Evolutionary conservation across 2,888 invertebrate species (phyloP), one percentile per base, ranked within the genome.

Genomic region (Philaethria dido): DNA sequence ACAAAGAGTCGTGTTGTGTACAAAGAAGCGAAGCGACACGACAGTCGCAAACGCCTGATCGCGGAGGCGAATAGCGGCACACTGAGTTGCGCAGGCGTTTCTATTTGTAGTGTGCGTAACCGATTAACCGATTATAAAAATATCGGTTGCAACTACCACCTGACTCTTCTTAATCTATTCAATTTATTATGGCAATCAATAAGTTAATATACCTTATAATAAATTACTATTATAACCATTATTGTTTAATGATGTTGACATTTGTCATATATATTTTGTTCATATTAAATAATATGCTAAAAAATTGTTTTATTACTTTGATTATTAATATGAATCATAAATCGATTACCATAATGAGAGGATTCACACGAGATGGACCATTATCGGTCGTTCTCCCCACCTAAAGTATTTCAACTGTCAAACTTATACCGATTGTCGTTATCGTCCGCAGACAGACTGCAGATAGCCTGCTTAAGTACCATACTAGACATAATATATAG

Each of bases 301-400:
- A 20, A 14, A 57, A n/a, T 22, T 3, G 3, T 6, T 39, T n/a
- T n/a, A 36, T 9, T 42, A n/a, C 42, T 57, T 42, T 16, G 4
- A 22, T 57, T 22, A 39, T n/a, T 42, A 42, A 22, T 5, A 13
- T 42, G 16, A 18, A 14, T 54, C 18, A 54, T n/a, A n/a, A n/a
- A 36, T 54, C 18, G 6, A 55, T 55, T 55, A n/a, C 20, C 18
- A 55, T 25, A n/a, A 39, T 22, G 9, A 42, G 22, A n/a, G n/a
- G 20, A 57, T 42, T 42, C n/a, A 42, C 11, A 57, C 57, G n/a
- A 57, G 42, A 57, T 18, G 39, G 55, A 47, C 67, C 69, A 81
- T 82, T 87, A 88, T 87, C 87, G 85, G 85, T 84, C 85, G 85
- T 85, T 88, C 85, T 86, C 86, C 86, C 86, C 82, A 80, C 81